Evolutionary conservation across 2,797 vertebrate genomes (phyloP).

Genomic region (Myotis vivesi): DNA sequence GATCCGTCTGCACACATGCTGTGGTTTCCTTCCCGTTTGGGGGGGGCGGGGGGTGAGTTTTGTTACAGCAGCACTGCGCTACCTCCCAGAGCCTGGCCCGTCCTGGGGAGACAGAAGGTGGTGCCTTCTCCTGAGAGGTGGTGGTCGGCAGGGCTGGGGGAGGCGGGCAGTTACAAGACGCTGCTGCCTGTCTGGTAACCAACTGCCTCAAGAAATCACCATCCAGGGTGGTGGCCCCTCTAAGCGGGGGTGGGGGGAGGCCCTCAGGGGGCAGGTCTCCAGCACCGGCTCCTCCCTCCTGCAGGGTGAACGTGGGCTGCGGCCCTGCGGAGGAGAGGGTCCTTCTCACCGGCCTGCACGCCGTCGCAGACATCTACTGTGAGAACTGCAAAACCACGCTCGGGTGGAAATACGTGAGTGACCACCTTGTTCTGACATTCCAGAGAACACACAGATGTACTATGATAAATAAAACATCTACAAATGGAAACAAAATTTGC

Average conservation of each 20-base stretch:
- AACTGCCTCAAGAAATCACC: neutral
- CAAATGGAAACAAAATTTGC: neutral
- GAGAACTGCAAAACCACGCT: conserved; percentile 99
- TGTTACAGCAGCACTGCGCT: neutral
- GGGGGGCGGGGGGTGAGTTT: neutral
- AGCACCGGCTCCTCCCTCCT: neutral
- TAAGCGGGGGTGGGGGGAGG: neutral
- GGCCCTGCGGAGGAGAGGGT: conserved; percentile 97
- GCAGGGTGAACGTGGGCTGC: conserved; percentile 97
- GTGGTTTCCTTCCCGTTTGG: neutral
- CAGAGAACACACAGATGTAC: neutral
- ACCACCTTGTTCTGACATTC: fast-evolving
- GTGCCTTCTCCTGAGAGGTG: neutral
- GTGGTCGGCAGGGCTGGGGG: neutral
- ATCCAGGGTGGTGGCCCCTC: neutral
- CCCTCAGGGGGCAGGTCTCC: neutral
- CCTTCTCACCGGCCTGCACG: conserved; percentile 96
- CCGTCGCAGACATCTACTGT: conserved; percentile 98
- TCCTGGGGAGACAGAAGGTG: neutral
- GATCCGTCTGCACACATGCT: fast-evolving
- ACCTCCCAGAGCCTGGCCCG: neutral
- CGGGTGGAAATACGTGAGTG: conserved; percentile 98
- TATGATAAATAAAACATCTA: neutral
- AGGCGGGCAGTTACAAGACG: no score
- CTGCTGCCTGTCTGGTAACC: neutral